Conservation (phyloP, 1,140 invertebrate species). For the Theocolax elegans region DNA sequence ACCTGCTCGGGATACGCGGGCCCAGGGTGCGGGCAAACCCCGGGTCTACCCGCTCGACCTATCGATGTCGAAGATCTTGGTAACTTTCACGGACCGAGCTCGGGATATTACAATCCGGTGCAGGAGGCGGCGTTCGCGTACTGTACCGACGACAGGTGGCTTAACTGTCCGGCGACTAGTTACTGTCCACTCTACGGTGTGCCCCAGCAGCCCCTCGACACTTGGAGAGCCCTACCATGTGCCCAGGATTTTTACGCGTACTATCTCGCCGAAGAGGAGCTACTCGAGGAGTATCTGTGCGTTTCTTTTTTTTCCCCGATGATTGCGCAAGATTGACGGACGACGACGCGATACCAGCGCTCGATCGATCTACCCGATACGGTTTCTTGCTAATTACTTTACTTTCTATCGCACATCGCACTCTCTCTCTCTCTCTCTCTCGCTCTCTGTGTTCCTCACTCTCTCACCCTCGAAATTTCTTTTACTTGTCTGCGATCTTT, state of each 20-base stretch:
- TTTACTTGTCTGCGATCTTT: no score
- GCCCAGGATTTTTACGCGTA: conserved; percentile 30
- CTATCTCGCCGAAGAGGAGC: conserved; percentile 39
- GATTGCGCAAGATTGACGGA: not conserved
- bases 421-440: no score
- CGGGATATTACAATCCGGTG: conserved; percentile 6
- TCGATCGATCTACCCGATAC: not conserved
- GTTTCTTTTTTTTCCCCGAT: conserved; percentile 37
- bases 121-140: conserved; percentile 39
- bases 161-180: conserved; percentile 51
- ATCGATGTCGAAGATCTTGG: conserved; percentile 59
- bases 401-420: no score
- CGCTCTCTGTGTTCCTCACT: no score
- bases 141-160: conserved; percentile 57
- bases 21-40: no score
- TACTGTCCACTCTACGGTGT: conserved; percentile 50
- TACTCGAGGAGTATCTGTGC: conserved; percentile 58
- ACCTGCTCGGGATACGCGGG: no score
- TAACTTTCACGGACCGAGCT: conserved; percentile 36
- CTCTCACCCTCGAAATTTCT: no score
- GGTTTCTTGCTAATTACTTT: not conserved
- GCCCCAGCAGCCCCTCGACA: conserved; percentile 20
- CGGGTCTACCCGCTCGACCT: no score
- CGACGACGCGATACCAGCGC: not conserved
- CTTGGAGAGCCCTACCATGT: conserved; percentile 45